These are phyloP conservation scores for Amphipoea lucens DNA, from an alignment of 2,888 invertebrate species.

Conservation along the genomic window DNA sequence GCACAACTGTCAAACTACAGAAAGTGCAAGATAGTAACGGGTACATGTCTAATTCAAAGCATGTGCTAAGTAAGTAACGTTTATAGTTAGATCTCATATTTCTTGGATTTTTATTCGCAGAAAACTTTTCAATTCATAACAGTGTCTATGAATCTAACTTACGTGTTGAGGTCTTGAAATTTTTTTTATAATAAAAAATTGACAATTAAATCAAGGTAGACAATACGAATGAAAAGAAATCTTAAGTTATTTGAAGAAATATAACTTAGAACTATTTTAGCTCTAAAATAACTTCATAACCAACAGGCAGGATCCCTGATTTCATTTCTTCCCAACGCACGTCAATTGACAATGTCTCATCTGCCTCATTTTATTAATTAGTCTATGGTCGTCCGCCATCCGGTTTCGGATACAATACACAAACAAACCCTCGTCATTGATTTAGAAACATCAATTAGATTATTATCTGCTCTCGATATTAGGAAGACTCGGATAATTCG, in stretches of 20 bases:
- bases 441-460: slow-evolving; percentile 58
- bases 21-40: too few species aligned
- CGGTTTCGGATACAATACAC: slow-evolving; percentile 36
- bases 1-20: too few species aligned
- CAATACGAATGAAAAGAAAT: neutral
- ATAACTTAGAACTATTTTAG: neutral
- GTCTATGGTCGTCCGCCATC: slow-evolving; percentile 20
- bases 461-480: slow-evolving; percentile 53
- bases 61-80: neutral
- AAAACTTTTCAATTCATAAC: too few species aligned
- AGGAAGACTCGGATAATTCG: slow-evolving; percentile 45
- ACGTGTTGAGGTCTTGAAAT: too few species aligned
- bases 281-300: neutral
- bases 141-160: too few species aligned
- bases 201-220: neutral
- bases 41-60: too few species aligned
- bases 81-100: neutral
- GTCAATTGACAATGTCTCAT: neutral
- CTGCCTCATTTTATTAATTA: neutral
- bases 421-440: slow-evolving; percentile 48
- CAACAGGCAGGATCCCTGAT: neutral
- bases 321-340: neutral
- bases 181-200: neutral
- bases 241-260: neutral
- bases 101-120: too few species aligned